Base-by-base conservation (phyloP, 1,140 invertebrate species). In the Drosophila chauvacae region DNA sequence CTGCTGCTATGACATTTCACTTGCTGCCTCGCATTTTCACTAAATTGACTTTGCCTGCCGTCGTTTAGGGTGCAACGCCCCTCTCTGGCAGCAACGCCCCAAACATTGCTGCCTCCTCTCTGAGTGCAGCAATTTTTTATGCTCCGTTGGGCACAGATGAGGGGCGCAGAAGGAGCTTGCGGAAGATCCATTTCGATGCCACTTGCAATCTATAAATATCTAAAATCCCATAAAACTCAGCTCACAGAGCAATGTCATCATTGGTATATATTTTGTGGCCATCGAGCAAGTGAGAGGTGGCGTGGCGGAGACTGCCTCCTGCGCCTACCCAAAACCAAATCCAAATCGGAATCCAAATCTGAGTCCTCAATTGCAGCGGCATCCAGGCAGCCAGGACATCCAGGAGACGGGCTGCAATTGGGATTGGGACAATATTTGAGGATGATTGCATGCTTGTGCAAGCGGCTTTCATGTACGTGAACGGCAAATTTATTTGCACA, bases 401-500 rank as follows among this genome's bases (percentile, higher is more conserved):
- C 50, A 37, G 20, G 41, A 73, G 53, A 56, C 20, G 59, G 47
- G 28, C 44, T 73, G 70, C 37, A 55, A 74, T 63, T 55, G 42
- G 62, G 71, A 69, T 65, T 88, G 81, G 79, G 83, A 88, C 83
- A 87, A 87, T 87, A 87, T 87, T 87, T 87, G 83, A 88, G 83
- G 84, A 87, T 87, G 83, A 87, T 87, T 88, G 83, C 77, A 88
- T 80, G 80, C 83, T 83, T 88, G 76, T 88, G 84, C 84, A 87
- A 86, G 83, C 81, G 81, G 77, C 81, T 84, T 85, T 84, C 81
- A 73, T 84, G 81, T 77, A 87, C 84, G 83, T 87, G 84, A 87
- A 88, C 83, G 71, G 80, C 85, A 88, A 87, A 87, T 87, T 87
- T 87, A 87, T 87, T 87, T 87, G 83, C 84, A 80, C 72, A 87